A percentile compares a stretch with the other conserved stretches of the same genome.
phyloP scores from a whole-genome alignment of 2,113 vertebrate genomes.

The Abramis brama region DNA sequence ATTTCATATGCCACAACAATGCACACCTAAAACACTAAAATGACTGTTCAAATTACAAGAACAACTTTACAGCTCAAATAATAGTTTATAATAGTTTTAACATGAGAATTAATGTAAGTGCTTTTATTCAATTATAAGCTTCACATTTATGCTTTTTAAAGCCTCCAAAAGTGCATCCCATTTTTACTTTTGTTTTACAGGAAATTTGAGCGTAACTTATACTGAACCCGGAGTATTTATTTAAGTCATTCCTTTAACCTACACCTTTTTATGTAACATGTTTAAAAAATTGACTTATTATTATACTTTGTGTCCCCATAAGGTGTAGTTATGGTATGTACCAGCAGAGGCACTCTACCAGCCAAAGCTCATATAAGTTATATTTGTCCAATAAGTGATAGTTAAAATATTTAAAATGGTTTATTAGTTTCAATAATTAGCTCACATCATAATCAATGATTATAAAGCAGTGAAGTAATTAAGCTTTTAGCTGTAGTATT shows the following conservation, averaged over 20 bases:
- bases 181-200: background rate
- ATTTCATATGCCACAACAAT: background rate
- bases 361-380: background rate
- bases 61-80: background rate
- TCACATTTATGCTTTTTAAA: background rate
- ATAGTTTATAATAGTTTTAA: background rate
- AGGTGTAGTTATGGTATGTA: background rate
- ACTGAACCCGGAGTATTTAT: background rate
- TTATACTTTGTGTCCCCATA: background rate
- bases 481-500: background rate
- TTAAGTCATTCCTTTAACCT: background rate
- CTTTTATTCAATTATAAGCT: background rate
- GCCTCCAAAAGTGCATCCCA: no score
- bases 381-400: background rate
- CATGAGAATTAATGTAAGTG: background rate
- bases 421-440: background rate
- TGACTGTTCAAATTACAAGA: background rate
- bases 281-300: background rate
- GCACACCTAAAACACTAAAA: background rate
- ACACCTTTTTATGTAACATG: background rate
- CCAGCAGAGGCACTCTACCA: background rate
- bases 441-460: background rate
- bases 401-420: background rate
- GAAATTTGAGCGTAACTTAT: background rate
- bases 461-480: background rate